phyloP scores from a whole-genome alignment of 2,888 invertebrate species.

The Operophtera brumata region DNA sequence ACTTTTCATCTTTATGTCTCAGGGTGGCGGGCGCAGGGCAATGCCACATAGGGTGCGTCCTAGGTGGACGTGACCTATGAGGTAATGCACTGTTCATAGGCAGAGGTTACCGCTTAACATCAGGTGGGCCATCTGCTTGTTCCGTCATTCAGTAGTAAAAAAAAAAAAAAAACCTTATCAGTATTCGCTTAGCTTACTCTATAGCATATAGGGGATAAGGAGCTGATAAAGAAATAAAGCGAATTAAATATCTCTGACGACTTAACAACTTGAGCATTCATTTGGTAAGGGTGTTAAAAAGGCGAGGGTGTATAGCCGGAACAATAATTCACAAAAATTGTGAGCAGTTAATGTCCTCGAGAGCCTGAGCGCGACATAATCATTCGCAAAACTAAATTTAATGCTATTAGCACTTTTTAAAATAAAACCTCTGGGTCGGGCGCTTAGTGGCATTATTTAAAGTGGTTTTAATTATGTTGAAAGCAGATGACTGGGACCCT shows the following conservation, averaged over 20 bases:
- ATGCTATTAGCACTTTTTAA: constrained; percentile 79
- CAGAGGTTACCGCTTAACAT: no score
- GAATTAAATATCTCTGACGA: constrained; percentile 43
- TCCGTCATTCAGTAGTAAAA: no score
- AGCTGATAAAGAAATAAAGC: constrained; percentile 14
- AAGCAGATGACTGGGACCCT: constrained; percentile 78
- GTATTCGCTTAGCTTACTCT: no score
- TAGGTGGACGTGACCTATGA: no score
- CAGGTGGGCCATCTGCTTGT: no score
- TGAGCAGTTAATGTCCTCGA: constrained; percentile 70
- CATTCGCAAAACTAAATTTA: constrained; percentile 79
- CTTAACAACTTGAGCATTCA: constrained; percentile 55
- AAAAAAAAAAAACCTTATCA: no score
- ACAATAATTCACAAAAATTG: constrained; percentile 79
- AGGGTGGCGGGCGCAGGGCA: no score
- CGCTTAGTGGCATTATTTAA: constrained; percentile 78
- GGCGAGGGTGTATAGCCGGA: constrained; percentile 62
- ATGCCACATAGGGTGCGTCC: no score
- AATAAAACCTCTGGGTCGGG: constrained; percentile 75
- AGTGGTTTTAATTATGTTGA: constrained; percentile 81
- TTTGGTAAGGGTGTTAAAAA: constrained; percentile 71
- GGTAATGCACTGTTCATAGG: no score
- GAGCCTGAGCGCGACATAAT: constrained; percentile 76
- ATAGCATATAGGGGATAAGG: no score
- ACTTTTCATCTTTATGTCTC: no score